A percentile compares a stretch with the other conserved stretches of the same genome.
phyloP scores from a whole-genome alignment of 2,113 vertebrate genomes.

The Phasianus colchicus region DNA sequence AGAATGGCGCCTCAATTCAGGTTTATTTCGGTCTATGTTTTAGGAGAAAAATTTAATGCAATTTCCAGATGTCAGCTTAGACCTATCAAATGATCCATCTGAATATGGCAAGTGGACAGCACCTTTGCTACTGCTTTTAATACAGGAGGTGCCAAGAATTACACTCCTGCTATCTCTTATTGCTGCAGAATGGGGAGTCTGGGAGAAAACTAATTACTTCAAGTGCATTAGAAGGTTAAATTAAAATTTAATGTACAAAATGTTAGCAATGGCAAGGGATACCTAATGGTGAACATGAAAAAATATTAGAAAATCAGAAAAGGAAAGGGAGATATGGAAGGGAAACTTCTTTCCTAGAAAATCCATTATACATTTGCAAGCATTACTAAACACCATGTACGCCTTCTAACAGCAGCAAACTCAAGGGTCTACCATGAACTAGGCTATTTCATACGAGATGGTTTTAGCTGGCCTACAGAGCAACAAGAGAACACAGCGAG shows the following conservation, averaged over 20 bases:
- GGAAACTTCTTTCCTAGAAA: neutral
- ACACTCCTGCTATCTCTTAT: slow-evolving; percentile 4
- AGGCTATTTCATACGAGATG: slow-evolving; percentile 68
- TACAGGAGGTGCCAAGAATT: slow-evolving; percentile 37
- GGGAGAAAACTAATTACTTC: slow-evolving; percentile 30
- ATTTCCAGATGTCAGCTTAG: neutral
- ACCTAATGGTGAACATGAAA: neutral
- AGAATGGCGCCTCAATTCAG: neutral
- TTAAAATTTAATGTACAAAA: slow-evolving; percentile 62
- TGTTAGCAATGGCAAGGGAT: neutral
- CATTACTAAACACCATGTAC: slow-evolving; percentile 56
- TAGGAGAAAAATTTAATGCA: neutral
- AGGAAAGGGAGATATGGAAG: neutral
- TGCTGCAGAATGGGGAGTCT: neutral
- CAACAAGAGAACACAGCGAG: slow-evolving; percentile 70
- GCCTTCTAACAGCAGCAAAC: slow-evolving; percentile 55
- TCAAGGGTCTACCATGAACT: slow-evolving; percentile 68
- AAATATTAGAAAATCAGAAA: neutral
- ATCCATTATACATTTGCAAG: slow-evolving; percentile 7
- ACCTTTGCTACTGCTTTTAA: neutral
- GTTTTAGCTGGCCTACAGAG: slow-evolving; percentile 73
- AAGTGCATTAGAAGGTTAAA: slow-evolving; percentile 33
- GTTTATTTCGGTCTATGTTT: neutral
- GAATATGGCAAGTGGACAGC: neutral
- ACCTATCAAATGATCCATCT: neutral